Percentiles rank a stretch among this genome's conserved stretches.
Evolutionary conservation across 2,888 invertebrate species (phyloP).

Genomic region (Aplocera efformata): DNA sequence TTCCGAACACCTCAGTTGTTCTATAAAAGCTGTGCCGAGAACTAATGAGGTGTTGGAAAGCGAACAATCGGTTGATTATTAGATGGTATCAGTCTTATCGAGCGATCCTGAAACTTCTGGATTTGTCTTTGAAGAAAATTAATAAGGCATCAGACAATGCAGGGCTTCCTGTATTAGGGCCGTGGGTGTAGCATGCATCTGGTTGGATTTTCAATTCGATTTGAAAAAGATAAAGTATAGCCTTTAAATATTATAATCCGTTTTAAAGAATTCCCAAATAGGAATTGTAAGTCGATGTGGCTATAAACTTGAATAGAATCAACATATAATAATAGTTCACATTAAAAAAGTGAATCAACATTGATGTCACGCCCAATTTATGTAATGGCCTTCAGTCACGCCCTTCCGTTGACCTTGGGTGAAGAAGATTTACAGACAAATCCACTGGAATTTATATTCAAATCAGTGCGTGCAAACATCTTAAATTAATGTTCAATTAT

Average conservation of each 20-base stretch:
- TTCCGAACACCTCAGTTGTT: conserved; percentile 4
- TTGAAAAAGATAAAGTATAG: too few species aligned
- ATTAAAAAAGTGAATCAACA: conserved; percentile 9
- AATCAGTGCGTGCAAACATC: too few species aligned
- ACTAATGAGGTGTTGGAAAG: conserved; percentile 47
- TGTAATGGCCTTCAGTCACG: conserved; percentile 9
- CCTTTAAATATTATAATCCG: too few species aligned
- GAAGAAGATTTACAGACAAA: conserved; percentile 9
- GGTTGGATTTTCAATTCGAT: neutral
- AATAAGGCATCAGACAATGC: conserved; percentile 2
- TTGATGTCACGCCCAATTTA: conserved; percentile 17
- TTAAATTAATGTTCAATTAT: too few species aligned
- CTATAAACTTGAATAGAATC: too few species aligned
- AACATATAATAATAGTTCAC: conserved; percentile 3
- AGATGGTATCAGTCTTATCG: conserved; percentile 28
- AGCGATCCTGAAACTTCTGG: conserved; percentile 19
- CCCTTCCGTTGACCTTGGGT: conserved; percentile 14
- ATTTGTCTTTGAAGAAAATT: conserved; percentile 12
- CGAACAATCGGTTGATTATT: conserved; percentile 45
- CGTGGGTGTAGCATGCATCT: neutral
- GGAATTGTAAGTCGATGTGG: too few species aligned
- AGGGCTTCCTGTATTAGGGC: too few species aligned
- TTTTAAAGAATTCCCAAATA: too few species aligned
- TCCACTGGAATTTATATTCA: neutral
- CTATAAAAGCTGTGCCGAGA: conserved; percentile 15